Conservation (phyloP, 2,797 vertebrate species). For the Anas bernieri region DNA sequence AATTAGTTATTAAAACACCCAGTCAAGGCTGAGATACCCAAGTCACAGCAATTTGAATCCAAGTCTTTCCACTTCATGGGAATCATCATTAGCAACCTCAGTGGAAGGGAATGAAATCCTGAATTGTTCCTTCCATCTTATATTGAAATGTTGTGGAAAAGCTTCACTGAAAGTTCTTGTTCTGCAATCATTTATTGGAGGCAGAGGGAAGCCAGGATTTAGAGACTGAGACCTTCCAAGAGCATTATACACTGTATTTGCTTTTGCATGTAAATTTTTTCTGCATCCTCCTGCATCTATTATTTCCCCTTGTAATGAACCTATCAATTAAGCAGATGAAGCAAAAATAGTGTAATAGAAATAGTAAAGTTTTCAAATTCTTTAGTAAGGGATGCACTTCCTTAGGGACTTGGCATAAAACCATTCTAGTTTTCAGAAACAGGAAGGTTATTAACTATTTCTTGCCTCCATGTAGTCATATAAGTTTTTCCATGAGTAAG, state of each 20-base stretch:
- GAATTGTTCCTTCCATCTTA: background rate
- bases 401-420: background rate
- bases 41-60: background rate
- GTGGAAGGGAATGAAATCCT: background rate
- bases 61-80: background rate
- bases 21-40: background rate
- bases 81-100: background rate
- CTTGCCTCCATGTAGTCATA: background rate
- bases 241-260: background rate
- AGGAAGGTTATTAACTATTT: background rate
- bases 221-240: background rate
- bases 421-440: background rate
- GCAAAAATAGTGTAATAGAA: constrained; percentile 28
- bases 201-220: background rate
- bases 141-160: background rate
- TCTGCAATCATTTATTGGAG: background rate
- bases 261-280: constrained; percentile 23
- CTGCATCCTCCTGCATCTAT: background rate
- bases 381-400: background rate
- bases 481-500: background rate
- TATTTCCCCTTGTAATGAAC: constrained; percentile 41
- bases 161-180: background rate
- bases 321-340: constrained; percentile 43
- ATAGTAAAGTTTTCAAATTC: background rate
- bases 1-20: background rate